Base-by-base conservation (phyloP, 1,140 invertebrate species). In the Drosophila chauvacae region DNA sequence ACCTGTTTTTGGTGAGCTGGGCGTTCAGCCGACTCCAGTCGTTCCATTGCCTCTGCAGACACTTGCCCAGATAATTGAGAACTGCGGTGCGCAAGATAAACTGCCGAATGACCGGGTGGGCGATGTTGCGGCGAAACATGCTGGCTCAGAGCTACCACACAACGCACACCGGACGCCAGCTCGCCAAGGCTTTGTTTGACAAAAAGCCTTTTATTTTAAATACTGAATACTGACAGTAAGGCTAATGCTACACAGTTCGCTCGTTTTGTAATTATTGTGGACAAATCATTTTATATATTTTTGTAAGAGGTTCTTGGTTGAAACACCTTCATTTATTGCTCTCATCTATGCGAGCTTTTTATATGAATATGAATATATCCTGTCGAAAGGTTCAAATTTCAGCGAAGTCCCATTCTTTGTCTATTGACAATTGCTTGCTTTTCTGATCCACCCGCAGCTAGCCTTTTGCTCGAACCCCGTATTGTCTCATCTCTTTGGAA, bases 101-200 rank as follows among this genome's bases (percentile, higher is more conserved):
- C 44, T 87, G 84, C 28, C 84, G 53, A 14, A 83, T 83, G 2
- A 87, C 84, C 2, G 84, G 84, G 60, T 87, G 84, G 5, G 77
- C 65, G 44, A 68, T 58, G 33, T 72, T 76, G 7, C 79, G 59
- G 10, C 75, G 59, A 28, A 68, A 61, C 83, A 86, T 86, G 42
- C 11, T 79, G n/a, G 42, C 23, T 10, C 72, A 35, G 33, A 20
- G 16, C 20, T 37, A 28, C 61, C 57, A 39, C 10, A n/a, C 23
- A 51, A 72, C 35, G 7, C 13, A n/a, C 3, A 14, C 41, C 33
- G 33, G 33, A 42, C 51, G 45, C 47, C 70, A 14, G 16, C 42
- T 30, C 13, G 0, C 14, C 0, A 26, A 18, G 20, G 41, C 35
- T 37, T 45, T 57, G 3, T 16, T 26, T 48, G 26, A 72, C 39